Conservation (phyloP, 2,113 vertebrate species). For the Leuciscus idus region DNA sequence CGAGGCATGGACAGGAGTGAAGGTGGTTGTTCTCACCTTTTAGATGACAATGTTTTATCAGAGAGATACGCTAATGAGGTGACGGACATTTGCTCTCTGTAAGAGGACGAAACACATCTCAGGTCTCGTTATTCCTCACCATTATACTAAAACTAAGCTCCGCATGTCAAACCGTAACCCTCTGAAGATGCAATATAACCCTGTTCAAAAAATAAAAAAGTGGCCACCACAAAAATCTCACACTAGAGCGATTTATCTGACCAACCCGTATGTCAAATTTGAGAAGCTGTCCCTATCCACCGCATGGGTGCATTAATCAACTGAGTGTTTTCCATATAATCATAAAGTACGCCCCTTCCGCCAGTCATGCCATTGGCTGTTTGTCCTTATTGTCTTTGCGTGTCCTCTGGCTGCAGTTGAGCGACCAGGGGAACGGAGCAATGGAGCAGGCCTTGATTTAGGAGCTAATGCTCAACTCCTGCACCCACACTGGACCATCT, state of each 20-base stretch:
- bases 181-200: conserved; percentile 3
- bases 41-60: conserved; percentile 50
- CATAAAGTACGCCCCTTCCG: conserved; percentile 56
- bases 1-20: conserved; percentile 32
- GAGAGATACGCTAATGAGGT: conserved; percentile 54
- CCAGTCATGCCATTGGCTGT: conserved; percentile 53
- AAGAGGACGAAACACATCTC: conserved; percentile 19
- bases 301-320: conserved; percentile 55
- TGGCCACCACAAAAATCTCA: conserved; percentile 29
- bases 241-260: conserved; percentile 39
- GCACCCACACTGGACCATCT: conserved; percentile 40
- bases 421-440: conserved; percentile 29
- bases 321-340: conserved; percentile 62
- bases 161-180: conserved; percentile 24
- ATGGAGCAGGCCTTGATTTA: conserved; percentile 57
- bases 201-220: conserved; percentile 6
- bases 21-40: conserved; percentile 53
- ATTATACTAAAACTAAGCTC: conserved; percentile 27
- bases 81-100: conserved; percentile 33
- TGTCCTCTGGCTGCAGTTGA: conserved; percentile 46
- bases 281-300: conserved; percentile 43
- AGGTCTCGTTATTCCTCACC: conserved; percentile 20
- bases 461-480: conserved; percentile 33
- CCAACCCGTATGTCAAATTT: conserved; percentile 48
- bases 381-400: conserved; percentile 58